A percentile compares a stretch with the other conserved stretches of the same genome.
phyloP scores from a whole-genome alignment of 2,113 vertebrate species.

The Phocoena sinus region DNA sequence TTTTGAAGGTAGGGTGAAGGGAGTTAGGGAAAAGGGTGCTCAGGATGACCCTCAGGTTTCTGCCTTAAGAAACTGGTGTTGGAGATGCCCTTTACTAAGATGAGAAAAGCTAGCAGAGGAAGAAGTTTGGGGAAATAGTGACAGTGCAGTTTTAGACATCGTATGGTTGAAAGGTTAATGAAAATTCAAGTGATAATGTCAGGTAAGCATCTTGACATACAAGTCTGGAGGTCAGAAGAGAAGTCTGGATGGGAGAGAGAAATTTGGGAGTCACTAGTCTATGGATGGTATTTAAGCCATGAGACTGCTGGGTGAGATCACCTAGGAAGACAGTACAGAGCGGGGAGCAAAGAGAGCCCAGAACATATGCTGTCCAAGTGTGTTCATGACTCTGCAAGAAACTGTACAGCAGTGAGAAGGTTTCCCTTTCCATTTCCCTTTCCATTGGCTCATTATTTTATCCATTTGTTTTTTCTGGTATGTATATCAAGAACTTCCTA shows the following conservation, averaged over 20 bases:
- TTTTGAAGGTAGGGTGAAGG: neutral
- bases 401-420: neutral
- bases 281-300: neutral
- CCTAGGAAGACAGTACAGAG: neutral
- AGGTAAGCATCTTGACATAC: neutral
- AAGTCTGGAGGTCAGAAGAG: neutral
- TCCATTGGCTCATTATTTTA: neutral
- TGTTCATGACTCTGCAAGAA: neutral
- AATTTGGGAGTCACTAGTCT: neutral
- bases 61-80: neutral
- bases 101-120: neutral
- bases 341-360: neutral
- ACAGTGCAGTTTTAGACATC: neutral
- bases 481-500: neutral
- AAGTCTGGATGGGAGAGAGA: neutral
- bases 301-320: neutral
- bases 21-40: neutral
- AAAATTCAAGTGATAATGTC: neutral
- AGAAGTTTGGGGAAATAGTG: neutral
- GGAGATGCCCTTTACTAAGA: neutral
- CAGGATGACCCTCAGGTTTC: neutral
- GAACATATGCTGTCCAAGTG: neutral
- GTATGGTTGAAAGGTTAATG: neutral
- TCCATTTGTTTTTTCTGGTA: neutral
- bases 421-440: neutral